Evolutionary conservation across 2,888 invertebrate species (phyloP).

Genomic region (Brachynemurus nebulosus): DNA sequence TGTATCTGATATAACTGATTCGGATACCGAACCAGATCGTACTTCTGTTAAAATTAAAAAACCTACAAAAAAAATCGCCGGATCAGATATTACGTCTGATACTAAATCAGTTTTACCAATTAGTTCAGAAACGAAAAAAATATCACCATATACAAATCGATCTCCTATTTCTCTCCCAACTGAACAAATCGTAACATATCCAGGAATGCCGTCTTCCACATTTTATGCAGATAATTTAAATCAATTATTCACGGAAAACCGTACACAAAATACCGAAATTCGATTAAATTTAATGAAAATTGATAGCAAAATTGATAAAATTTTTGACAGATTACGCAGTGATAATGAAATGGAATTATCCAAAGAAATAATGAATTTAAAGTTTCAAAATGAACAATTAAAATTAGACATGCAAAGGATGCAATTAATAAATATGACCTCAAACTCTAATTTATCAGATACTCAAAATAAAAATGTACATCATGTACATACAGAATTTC

Average conservation of each 20-base stretch:
- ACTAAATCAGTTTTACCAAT: too few relatives aligned
- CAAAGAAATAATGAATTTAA: background rate
- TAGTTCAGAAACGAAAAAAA: too few relatives aligned
- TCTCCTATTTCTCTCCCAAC: too few relatives aligned
- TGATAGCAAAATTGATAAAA: background rate
- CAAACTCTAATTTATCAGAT: too few relatives aligned
- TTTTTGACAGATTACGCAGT: background rate
- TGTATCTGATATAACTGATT: background rate
- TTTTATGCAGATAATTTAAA: background rate
- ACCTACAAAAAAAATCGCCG: background rate
- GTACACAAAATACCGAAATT: background rate
- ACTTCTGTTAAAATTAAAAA: background rate
- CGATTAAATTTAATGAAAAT: background rate
- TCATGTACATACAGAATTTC: too few relatives aligned
- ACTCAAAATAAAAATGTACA: too few relatives aligned
- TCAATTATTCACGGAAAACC: background rate
- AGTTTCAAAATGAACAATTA: background rate
- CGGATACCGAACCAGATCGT: background rate
- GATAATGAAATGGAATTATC: background rate
- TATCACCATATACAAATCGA: too few relatives aligned
- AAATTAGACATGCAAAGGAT: background rate
- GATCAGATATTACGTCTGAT: too few relatives aligned
- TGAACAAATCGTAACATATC: too few relatives aligned
- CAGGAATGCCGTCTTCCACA: too few relatives aligned
- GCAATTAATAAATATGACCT: background rate